These are phyloP conservation scores for Heliocidaris erythrogramma DNA, from an alignment of 35 echinoderm and acorn worm species.

Conservation along the genomic window DNA sequence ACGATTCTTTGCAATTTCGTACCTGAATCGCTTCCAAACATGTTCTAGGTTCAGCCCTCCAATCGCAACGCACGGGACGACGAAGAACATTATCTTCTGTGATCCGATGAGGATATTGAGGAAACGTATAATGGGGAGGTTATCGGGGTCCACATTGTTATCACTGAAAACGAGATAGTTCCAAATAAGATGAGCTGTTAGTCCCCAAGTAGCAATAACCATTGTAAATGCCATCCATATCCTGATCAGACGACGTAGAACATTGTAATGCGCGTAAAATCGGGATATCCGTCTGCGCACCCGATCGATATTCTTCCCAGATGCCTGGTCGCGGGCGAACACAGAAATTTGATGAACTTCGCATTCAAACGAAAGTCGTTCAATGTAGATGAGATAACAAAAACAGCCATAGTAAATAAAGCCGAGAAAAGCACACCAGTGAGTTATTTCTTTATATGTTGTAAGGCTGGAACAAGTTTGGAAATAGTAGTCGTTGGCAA, in stretches of 20 bases:
- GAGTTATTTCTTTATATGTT: constrained; percentile 42
- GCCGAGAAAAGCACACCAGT: constrained; percentile 47
- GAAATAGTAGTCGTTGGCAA: constrained; percentile 42
- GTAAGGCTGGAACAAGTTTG: not conserved
- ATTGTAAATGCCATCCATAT: constrained; percentile 68
- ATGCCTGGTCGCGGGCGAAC: constrained; percentile 33
- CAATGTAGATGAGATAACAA: constrained; percentile 60
- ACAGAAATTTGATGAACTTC: constrained; percentile 9
- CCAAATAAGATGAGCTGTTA: constrained; percentile 64
- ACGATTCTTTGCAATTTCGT: constrained; percentile 7
- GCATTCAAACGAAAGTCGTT: constrained; percentile 46
- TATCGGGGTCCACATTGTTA: not conserved
- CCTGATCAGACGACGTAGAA: constrained; percentile 41
- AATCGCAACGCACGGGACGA: constrained; percentile 50
- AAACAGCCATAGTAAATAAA: constrained; percentile 55
- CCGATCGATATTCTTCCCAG: not conserved
- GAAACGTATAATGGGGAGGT: not conserved
- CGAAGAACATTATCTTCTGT: constrained; percentile 73
- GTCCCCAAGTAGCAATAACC: constrained; percentile 60
- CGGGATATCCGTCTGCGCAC: not conserved
- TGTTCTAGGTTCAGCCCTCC: constrained; percentile 61
- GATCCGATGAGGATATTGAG: constrained; percentile 60
- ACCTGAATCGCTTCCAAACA: constrained; percentile 47
- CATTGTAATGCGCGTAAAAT: constrained; percentile 25
- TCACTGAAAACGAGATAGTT: constrained; percentile 57